These are phyloP conservation scores for Subanguina moxae DNA, from an alignment of 1,140 invertebrate genomes.

Conservation along the genomic window DNA sequence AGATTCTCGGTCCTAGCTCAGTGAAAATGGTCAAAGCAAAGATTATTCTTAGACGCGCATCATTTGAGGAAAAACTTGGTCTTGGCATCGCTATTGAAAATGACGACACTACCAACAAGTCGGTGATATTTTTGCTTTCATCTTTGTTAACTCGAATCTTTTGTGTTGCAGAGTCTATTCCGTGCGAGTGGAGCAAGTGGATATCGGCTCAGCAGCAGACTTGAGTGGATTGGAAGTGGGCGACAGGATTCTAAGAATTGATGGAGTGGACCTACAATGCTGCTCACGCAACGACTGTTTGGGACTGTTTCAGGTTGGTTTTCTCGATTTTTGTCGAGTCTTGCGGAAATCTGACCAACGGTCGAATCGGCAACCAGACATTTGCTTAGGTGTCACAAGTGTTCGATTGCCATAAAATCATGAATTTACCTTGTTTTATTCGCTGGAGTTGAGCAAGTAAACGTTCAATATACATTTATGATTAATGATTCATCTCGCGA, in stretches of 20 bases:
- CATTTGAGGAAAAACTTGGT: constrained; percentile 29
- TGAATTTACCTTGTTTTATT: no score
- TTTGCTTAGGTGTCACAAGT: no score
- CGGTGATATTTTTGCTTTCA: background rate
- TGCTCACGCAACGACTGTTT: constrained; percentile 33
- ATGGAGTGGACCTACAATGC: constrained; percentile 26
- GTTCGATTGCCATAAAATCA: no score
- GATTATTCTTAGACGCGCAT: constrained; percentile 23
- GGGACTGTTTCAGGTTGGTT: constrained; percentile 27
- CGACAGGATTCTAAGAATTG: constrained; percentile 34
- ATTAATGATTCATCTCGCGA: no score
- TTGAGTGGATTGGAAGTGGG: constrained; percentile 26
- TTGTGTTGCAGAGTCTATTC: constrained; percentile 27
- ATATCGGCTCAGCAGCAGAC: constrained; percentile 27
- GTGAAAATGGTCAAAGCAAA: constrained; percentile 35
- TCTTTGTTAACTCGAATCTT: background rate
- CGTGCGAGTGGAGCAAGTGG: constrained; percentile 41
- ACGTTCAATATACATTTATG: no score
- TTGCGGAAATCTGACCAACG: constrained; percentile 21
- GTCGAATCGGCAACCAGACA: constrained; percentile 19
- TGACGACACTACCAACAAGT: constrained; percentile 22
- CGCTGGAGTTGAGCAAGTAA: no score
- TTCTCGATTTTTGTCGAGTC: no score
- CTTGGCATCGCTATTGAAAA: constrained; percentile 36
- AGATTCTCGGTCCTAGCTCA: constrained; percentile 9